phyloP scores from a whole-genome alignment of 1,140 invertebrate species.

The Agrilus planipennis region DNA sequence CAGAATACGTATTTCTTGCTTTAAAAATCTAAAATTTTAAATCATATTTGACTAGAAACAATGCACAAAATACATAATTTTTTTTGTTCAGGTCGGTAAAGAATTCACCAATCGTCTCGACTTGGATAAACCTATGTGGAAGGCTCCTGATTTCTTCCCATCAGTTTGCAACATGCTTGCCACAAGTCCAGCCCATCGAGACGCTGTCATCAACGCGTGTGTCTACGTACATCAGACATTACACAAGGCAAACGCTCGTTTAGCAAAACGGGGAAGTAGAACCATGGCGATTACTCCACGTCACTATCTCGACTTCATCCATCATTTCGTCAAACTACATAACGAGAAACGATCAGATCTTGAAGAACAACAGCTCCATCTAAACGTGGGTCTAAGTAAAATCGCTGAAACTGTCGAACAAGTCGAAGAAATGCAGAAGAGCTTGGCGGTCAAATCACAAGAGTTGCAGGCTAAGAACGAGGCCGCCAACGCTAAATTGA shows the following conservation, averaged over 20 bases:
- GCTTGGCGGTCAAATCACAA: slow-evolving; percentile 90
- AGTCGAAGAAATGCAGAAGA: slow-evolving; percentile 99
- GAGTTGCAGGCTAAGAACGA: slow-evolving; percentile 98
- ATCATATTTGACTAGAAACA: not conserved
- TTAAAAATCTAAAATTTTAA: not conserved
- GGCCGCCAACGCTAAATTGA: slow-evolving; percentile 94
- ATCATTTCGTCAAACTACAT: slow-evolving; percentile 97
- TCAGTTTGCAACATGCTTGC: slow-evolving; percentile 67
- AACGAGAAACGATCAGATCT: slow-evolving; percentile 96
- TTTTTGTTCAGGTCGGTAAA: slow-evolving; percentile 55
- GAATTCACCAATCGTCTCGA: slow-evolving; percentile 79
- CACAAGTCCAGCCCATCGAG: slow-evolving; percentile 67
- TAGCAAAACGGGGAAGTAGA: slow-evolving; percentile 82
- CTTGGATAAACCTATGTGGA: slow-evolving; percentile 71
- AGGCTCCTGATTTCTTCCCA: slow-evolving; percentile 78
- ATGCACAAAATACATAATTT: no score
- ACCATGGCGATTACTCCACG: slow-evolving; percentile 96
- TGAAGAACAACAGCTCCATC: slow-evolving; percentile 96
- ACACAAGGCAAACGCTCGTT: slow-evolving; percentile 80
- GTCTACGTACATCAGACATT: slow-evolving; percentile 97
- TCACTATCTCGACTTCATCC: slow-evolving; percentile 99
- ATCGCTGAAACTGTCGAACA: slow-evolving; percentile 99
- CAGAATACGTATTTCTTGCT: slow-evolving; percentile 14
- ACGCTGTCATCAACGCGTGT: slow-evolving; percentile 95
- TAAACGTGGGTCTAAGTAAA: slow-evolving; percentile 97